Base-by-base conservation (phyloP, 2,113 vertebrate species). In the Protobothrops mucrosquamatus region DNA sequence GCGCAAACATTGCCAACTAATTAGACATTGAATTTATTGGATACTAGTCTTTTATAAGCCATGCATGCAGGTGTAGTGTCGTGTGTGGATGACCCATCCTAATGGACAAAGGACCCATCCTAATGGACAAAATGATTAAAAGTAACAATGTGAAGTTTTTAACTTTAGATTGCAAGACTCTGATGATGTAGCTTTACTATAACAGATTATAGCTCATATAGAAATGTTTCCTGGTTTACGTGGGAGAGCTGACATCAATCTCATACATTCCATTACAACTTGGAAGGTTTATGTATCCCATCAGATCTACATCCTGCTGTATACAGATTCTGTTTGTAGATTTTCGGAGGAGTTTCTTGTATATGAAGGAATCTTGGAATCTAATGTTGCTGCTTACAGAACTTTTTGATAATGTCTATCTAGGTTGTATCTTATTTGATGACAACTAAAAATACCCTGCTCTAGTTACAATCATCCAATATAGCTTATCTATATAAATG, bases 391-490 rank as follows among this genome's bases (percentile, higher is more conserved):
- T 48, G 87, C 23, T 88, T 88, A 85, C n/a, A 87, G 46, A 92
- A 61, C 34, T 61, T 87, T 87, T 87, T 59, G 56, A 54, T 81
- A 91, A 26, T 20, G 12, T 64, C 48, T 91, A 43, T 57, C 12
- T 39, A n/a, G 59, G 11, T 18, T 92, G 57, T 22, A 92, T 54
- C 86, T 88, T n/a, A 92, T 92, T 54, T 12, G 48, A 51, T 91
- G 81, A 91, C 8, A 86, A 55, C 54, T 86, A 57, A 91, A 64
- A 91, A 91, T 92, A 52, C 2, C 10, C 81, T 85, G 14, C 39
- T 88, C 26, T 88, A 23, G 57, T 92, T 69, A 69, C 91, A 88
- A 92, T 88, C 61, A 88, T 88, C 92, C 87, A 94, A 57, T 2
- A 43, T 46, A 93, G 74, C 92, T 87, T 94, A 29, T 94, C n/a